Evolutionary conservation across 1,140 invertebrate species (phyloP).

Genomic region (Drosophila kikkawai): DNA sequence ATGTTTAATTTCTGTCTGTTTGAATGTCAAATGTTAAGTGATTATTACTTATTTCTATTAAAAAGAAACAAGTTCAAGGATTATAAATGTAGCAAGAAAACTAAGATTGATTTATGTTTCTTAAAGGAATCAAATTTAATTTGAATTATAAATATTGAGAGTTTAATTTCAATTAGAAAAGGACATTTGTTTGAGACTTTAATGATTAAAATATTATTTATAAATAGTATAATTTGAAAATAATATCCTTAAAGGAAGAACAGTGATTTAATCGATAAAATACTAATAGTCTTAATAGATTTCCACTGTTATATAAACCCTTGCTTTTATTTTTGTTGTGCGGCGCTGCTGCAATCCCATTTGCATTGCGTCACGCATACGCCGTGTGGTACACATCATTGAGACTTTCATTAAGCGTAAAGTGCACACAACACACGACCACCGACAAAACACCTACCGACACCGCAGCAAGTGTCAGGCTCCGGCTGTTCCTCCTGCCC

Average conservation of each 20-base stretch:
- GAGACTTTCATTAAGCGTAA: conserved; percentile 75
- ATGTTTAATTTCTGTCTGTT: background rate
- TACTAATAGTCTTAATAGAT: conserved; percentile 1
- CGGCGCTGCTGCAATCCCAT: background rate
- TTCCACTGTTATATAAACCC: background rate
- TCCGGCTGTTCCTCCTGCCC: conserved; percentile 31
- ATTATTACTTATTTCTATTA: background rate
- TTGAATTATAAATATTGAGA: background rate
- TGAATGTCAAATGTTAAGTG: background rate
- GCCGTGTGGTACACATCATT: conserved; percentile 57
- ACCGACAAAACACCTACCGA: conserved; percentile 26
- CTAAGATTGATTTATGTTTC: background rate
- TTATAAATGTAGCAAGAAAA: background rate
- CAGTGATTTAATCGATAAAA: too few species aligned
- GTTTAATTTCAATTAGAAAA: background rate
- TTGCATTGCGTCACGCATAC: conserved; percentile 56
- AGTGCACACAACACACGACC: conserved; percentile 60
- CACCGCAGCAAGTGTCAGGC: conserved; percentile 63
- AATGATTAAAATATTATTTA: background rate
- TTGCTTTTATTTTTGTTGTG: background rate
- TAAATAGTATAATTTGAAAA: background rate
- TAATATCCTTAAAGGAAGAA: too few species aligned
- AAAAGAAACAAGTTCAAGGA: background rate
- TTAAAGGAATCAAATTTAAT: background rate
- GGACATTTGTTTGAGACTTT: background rate